These are phyloP conservation scores for Emydura subglobosa DNA, from an alignment of 2,113 vertebrate genomes.

Conservation along the genomic window DNA sequence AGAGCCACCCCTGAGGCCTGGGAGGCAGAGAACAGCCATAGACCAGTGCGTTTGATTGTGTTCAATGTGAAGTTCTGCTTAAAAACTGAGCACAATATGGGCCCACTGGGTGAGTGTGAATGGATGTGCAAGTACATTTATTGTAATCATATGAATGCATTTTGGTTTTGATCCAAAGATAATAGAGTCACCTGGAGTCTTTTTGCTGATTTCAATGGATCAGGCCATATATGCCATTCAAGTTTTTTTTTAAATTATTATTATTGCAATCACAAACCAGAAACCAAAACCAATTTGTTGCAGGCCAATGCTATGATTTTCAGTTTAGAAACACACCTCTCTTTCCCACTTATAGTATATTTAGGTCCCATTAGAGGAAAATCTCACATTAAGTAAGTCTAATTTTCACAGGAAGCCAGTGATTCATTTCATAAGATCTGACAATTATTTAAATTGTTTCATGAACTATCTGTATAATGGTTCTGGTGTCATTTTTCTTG, in stretches of 20 bases:
- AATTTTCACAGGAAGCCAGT: constrained; percentile 50
- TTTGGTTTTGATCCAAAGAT: background rate
- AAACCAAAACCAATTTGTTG: background rate
- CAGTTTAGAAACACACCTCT: background rate
- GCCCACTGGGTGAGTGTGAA: background rate
- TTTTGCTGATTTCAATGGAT: background rate
- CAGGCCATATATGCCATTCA: background rate
- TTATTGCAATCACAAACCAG: background rate
- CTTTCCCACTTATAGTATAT: background rate
- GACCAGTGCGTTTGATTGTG: fast-evolving
- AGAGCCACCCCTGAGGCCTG: background rate
- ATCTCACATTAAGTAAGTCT: background rate
- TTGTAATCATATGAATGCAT: background rate
- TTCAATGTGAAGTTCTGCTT: background rate
- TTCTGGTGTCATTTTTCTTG: background rate
- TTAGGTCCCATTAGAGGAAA: background rate
- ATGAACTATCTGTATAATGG: background rate
- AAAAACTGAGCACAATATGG: background rate
- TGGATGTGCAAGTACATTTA: background rate
- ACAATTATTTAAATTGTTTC: background rate
- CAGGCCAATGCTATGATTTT: background rate
- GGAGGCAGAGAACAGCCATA: background rate
- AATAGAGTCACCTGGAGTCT: background rate
- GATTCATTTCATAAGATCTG: constrained; percentile 35
- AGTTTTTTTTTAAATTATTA: background rate